Base-by-base conservation (phyloP, 2,113 vertebrate genomes). In the Centropristis striata region DNA sequence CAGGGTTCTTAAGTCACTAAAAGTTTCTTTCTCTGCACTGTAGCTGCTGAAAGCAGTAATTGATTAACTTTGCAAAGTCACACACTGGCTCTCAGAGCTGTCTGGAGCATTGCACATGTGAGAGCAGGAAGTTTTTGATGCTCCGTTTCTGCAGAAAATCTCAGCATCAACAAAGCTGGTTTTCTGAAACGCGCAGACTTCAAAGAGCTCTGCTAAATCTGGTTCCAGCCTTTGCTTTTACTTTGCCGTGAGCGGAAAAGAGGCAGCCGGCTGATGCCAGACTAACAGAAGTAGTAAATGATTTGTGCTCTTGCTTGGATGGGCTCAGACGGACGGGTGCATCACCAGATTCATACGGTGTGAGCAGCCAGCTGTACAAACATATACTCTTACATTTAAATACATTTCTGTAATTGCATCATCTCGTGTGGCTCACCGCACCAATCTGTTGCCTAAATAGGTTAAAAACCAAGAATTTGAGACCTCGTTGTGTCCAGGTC, bases 371-470 rank as follows among this genome's bases (percentile, higher is more conserved):
- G 25, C 9, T 65, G 44, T 25, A 70, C n/a, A 71, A 70, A 75
- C 5, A 2, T 65, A 72, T 75, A 54, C 46, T 28, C 27, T 61
- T 61, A 59, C 61, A 68, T 68, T 78, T 68, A 75, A 85, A 61
- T 42, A 37, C 53, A 16, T 28, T 66, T 32, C 61, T 68, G 51
- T 74, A 86, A 86, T 78, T 71, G 61, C 54, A 66, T 76, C 57
- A 74, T 77, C 13, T 80, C 66, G 42, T 81, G 81, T 78, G 83
- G 81, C 79, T 4, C 74, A 90, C 88, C 74, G 5, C 86, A 71
- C 36, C 68, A 55, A 79, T 84, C 61, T 85, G 74, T 85, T 55
- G 39, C 9, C 27, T 69, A 49, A 86, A 88, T 61, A 57, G 20
- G 67, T 57, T 67, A 65, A 65, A 86, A 82, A 23, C 14, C 49